A percentile compares a stretch with the other conserved stretches of the same genome.
phyloP scores from a whole-genome alignment of 2,888 invertebrate species.

The Archips xylosteana region DNA sequence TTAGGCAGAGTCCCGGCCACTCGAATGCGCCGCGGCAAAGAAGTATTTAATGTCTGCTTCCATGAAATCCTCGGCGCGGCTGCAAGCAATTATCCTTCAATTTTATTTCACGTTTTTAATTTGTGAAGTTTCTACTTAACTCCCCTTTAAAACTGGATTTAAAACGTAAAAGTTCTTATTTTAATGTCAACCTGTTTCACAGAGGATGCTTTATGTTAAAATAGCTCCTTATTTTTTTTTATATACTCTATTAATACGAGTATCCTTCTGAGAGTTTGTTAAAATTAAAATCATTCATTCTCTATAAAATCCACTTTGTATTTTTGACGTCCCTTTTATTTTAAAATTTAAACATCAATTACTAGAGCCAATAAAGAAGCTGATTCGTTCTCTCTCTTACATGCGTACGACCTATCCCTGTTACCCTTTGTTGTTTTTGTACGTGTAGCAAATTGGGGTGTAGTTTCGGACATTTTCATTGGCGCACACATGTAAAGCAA shows the following conservation, averaged over 20 bases:
- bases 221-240: background rate
- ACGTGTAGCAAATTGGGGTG: background rate
- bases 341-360: background rate
- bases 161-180: constrained; percentile 16
- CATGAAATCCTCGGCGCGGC: constrained; percentile 14
- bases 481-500: constrained; percentile 1
- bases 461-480: constrained; percentile 3
- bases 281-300: background rate
- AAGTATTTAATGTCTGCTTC: constrained; percentile 37
- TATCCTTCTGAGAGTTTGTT: background rate
- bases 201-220: constrained; percentile 1
- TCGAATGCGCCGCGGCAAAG: constrained; percentile 36
- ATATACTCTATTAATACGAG: background rate
- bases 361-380: background rate
- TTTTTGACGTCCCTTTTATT: background rate
- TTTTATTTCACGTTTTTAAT: constrained; percentile 39
- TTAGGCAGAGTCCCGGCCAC: constrained; percentile 33
- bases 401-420: background rate
- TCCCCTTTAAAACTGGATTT: constrained; percentile 18
- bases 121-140: constrained; percentile 25
- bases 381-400: background rate
- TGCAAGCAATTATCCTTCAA: constrained; percentile 38
- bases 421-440: constrained; percentile 1
- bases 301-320: background rate
- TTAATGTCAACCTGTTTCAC: background rate